phyloP scores from a whole-genome alignment of 2,797 vertebrate genomes.

The Siniperca scherzeri region DNA sequence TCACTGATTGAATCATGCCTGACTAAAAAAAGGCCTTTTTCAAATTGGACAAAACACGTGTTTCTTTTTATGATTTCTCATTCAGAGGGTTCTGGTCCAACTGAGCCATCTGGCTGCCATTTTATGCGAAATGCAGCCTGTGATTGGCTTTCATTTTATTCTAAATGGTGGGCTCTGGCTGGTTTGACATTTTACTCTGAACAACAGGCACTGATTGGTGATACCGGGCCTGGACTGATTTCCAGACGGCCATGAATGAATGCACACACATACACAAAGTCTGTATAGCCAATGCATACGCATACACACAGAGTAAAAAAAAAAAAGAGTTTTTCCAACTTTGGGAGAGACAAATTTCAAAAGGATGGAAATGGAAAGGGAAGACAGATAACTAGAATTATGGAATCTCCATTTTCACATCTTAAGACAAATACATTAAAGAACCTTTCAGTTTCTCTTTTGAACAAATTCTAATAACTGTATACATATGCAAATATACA shows the following conservation, averaged over 20 bases:
- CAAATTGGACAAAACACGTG: slow-evolving; percentile 20
- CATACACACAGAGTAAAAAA: neutral
- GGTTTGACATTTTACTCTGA: slow-evolving; percentile 58
- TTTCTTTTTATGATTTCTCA: slow-evolving; percentile 57
- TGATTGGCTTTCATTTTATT: slow-evolving; percentile 68
- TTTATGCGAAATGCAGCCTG: slow-evolving; percentile 45
- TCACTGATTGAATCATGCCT: slow-evolving; percentile 34
- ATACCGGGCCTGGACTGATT: slow-evolving; percentile 45
- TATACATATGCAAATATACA: neutral
- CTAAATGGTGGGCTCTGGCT: slow-evolving; percentile 46
- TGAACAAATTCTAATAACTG: neutral
- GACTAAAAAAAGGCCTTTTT: slow-evolving; percentile 2
- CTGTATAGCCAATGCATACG: neutral
- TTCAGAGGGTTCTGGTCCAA: slow-evolving; percentile 48
- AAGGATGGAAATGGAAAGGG: neutral
- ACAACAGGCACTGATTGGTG: slow-evolving; percentile 76
- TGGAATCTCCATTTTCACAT: neutral
- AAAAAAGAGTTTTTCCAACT: neutral
- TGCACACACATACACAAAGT: slow-evolving; percentile 22
- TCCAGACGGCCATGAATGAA: slow-evolving; percentile 39
- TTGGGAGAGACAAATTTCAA: neutral
- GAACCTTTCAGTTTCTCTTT: slow-evolving; percentile 9
- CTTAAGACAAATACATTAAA: neutral
- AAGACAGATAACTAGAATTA: neutral
- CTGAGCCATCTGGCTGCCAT: slow-evolving; percentile 53